A percentile compares a stretch with the other conserved stretches of the same genome.
Conservation (phyloP, 2,113 vertebrate species). For the Chloroceryle aenea region DNA sequence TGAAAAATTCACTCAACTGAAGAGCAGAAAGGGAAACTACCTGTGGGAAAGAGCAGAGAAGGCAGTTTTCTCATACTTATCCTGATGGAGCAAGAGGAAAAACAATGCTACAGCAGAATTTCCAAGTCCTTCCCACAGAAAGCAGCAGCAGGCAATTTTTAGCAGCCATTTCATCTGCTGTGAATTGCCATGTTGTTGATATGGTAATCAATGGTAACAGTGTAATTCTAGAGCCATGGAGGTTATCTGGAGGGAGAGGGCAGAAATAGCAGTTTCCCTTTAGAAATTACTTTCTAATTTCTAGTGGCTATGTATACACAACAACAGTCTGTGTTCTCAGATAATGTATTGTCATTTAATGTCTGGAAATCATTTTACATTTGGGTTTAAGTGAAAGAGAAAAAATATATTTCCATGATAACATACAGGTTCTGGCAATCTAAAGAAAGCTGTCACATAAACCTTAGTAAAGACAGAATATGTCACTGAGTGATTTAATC, state of each 20-base stretch:
- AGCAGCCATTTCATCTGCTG: neutral
- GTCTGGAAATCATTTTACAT: neutral
- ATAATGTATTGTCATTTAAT: neutral
- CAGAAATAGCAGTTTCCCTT: neutral
- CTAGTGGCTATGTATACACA: neutral
- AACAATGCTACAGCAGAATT: neutral
- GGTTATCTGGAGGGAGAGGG: neutral
- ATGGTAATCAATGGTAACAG: neutral
- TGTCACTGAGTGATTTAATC: neutral
- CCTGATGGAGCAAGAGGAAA: neutral
- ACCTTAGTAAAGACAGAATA: neutral
- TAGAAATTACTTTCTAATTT: neutral
- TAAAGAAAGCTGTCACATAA: neutral
- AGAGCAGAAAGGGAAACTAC: neutral
- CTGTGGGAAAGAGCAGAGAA: neutral
- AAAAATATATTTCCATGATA: neutral
- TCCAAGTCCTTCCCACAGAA: neutral
- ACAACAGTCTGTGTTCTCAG: neutral
- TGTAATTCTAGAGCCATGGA: neutral
- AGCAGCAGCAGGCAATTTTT: neutral
- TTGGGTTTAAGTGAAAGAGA: neutral
- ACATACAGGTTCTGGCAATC: neutral
- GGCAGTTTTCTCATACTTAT: neutral
- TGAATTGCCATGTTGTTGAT: neutral
- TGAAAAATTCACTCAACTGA: neutral